These are phyloP conservation scores for Heliornis fulica DNA, from an alignment of 2,113 vertebrate genomes.

Conservation along the genomic window DNA sequence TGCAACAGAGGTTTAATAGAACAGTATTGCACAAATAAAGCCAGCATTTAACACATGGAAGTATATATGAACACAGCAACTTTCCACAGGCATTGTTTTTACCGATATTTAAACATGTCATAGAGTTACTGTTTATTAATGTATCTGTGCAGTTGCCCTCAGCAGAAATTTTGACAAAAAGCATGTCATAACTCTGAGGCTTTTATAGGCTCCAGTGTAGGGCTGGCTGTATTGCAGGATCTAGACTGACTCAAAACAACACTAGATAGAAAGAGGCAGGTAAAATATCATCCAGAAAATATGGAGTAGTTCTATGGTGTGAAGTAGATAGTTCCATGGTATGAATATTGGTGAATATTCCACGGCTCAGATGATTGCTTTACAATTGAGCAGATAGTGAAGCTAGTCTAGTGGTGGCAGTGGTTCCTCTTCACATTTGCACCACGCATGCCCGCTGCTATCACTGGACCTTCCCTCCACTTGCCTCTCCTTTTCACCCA, in stretches of 20 bases:
- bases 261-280: background rate
- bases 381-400: background rate
- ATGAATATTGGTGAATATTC: background rate
- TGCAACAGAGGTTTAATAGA: slow-evolving; percentile 3
- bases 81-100: background rate
- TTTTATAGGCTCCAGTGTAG: accelerated
- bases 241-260: background rate
- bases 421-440: background rate
- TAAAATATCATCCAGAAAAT: background rate
- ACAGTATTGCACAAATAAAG: background rate
- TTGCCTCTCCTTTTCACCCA: background rate
- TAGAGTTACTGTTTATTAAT: background rate
- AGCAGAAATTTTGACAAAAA: background rate
- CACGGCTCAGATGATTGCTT: background rate
- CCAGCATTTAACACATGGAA: background rate
- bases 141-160: background rate
- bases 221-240: background rate
- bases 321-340: background rate
- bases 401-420: background rate
- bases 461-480: background rate
- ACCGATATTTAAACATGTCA: background rate
- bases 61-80: background rate
- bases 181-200: background rate
- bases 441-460: background rate
- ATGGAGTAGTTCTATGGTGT: background rate